phyloP scores from a whole-genome alignment of 2,113 vertebrate species.

The Sclerurus mexicanus region DNA sequence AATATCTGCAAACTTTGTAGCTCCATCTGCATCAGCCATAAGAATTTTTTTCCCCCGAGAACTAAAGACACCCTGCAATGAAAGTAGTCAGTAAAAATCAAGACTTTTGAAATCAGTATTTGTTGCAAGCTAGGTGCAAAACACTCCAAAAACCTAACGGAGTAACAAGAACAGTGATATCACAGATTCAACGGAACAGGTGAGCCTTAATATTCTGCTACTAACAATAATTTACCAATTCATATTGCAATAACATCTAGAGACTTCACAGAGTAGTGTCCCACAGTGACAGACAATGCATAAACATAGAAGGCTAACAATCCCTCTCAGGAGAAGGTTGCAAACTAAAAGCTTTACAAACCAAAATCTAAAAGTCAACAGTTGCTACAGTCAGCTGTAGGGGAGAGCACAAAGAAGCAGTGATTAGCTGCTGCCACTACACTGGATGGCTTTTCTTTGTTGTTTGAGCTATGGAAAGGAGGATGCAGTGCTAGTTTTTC shows the following conservation, averaged over 20 bases:
- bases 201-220: not conserved
- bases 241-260: not conserved
- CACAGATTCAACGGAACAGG: not conserved
- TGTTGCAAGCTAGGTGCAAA: not conserved
- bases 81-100: not conserved
- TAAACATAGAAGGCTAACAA: not conserved
- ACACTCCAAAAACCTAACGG: not conserved
- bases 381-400: not conserved
- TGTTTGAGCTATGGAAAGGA: not conserved
- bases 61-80: conserved; percentile 85
- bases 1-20: conserved; percentile 92
- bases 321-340: not conserved
- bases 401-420: not conserved
- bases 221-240: not conserved
- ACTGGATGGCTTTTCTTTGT: not conserved
- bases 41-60: conserved; percentile 86
- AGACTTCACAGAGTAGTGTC: not conserved
- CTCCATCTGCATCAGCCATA: conserved; percentile 97
- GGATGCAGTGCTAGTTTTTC: not conserved
- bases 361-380: not conserved
- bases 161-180: not conserved
- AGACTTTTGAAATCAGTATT: not conserved
- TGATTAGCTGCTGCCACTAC: not conserved
- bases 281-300: not conserved
- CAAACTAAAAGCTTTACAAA: not conserved